Evolutionary conservation across 2,113 vertebrate species (phyloP), one percentile per base, ranked within the genome.

Genomic region (Pachypanchax playfairii): DNA sequence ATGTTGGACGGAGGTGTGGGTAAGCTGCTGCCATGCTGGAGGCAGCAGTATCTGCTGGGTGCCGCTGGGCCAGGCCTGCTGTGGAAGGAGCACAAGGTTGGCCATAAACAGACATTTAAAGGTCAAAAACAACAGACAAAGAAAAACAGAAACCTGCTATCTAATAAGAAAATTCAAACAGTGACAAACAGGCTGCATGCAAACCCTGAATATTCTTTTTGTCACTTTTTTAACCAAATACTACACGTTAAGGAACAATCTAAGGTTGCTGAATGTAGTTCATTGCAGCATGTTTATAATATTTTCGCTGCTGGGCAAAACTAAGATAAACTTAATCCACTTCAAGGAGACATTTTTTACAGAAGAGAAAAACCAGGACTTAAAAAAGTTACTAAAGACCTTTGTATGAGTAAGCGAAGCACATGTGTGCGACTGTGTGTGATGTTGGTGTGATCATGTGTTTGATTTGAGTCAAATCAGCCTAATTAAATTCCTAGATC

Each of bases 11-110:
- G 97, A 98, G n/a, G 96, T 94, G 88, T 99, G 97, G 57, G 96
- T 96, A 80, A 99, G 91, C 90, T 99, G 97, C 91, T 99, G 97
- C 97, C 97, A 99, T 3, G 97, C 94, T 0, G 95, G 94, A 71
- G 97, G 97, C 47, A 99, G 94, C 38, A 99, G 91, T 84, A 99
- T 99, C 91, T 98, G 97, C 88, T 99, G 97, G 56, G 97, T 94
- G 62, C 95, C 96, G 7, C 94, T 94, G 44, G 97, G 95, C 97
- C 97, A 99, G 29, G 95, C 93, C 94, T 98, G 97, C 96, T 99
- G 90, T 68, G 9, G 69, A 13, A 42, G 61, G 50, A 63, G 12
- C 24, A 75, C 29, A 59, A 48, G 25, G 63, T 11, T 22, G 12
- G 57, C 53, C 39, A 50, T 7, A 62, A 55, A 74, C 14, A 74